A percentile compares a stretch with the other conserved stretches of the same genome.
These are phyloP conservation scores for Peromyscus nudipes DNA, from an alignment of 2,797 vertebrate genomes.

Conservation along the genomic window DNA sequence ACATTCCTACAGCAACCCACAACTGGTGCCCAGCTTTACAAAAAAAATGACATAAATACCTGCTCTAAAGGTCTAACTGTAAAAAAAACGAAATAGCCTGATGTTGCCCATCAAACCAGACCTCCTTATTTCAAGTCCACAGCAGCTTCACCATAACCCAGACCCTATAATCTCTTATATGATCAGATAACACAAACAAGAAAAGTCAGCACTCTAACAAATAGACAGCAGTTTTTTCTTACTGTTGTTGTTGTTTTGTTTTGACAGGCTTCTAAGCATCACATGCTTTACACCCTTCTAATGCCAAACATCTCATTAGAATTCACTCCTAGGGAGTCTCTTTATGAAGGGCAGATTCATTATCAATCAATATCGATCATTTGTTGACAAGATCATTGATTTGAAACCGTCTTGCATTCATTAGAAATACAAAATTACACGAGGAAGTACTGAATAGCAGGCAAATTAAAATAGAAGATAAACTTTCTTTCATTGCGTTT, in stretches of 20 bases:
- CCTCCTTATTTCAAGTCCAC: neutral
- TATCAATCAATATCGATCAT: slow-evolving; percentile 40
- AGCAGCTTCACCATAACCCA: neutral
- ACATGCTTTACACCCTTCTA: neutral
- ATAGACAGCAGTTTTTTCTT: neutral
- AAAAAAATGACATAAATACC: neutral
- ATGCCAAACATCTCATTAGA: slow-evolving; percentile 45
- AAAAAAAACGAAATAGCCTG: neutral
- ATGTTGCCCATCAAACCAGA: neutral
- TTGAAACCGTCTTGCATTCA: slow-evolving; percentile 42
- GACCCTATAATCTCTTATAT: neutral
- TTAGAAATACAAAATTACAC: slow-evolving; percentile 47
- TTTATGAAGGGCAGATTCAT: slow-evolving; percentile 37
- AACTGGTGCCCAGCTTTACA: neutral
- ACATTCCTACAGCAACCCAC: neutral
- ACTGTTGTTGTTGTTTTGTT: neutral
- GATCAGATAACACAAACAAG: neutral
- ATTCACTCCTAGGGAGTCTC: slow-evolving; percentile 23
- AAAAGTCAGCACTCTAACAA: slow-evolving; percentile 8
- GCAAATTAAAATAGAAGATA: slow-evolving; percentile 50
- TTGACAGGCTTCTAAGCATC: slow-evolving; percentile 21
- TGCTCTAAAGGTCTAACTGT: neutral
- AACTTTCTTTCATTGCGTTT: neutral
- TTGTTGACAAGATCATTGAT: slow-evolving; percentile 34
- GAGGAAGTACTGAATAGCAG: slow-evolving; percentile 23